phyloP scores from a whole-genome alignment of 1,140 invertebrate genomes.

The Wasmannia auropunctata region DNA sequence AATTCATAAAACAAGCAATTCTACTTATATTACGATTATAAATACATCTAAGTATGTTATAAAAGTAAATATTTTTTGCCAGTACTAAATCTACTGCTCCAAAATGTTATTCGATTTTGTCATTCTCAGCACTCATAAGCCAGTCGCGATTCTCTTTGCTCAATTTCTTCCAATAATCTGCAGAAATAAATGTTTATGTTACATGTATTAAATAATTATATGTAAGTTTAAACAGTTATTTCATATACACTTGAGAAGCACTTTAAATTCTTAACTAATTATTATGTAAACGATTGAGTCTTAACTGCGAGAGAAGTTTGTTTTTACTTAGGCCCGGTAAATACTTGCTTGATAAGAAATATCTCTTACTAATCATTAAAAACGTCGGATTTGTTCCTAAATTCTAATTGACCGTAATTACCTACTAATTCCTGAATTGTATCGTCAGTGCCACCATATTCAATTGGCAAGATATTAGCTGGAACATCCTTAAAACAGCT shows the following conservation, averaged over 20 bases:
- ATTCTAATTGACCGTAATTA: background rate
- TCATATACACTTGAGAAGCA: too few relatives aligned
- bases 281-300: too few relatives aligned
- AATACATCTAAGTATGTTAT: conserved; percentile 75
- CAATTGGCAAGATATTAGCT: background rate
- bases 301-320: background rate
- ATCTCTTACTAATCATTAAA: background rate
- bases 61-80: background rate
- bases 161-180: conserved; percentile 86
- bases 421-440: background rate
- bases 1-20: conserved; percentile 66
- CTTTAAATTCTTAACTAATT: too few relatives aligned
- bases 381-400: background rate
- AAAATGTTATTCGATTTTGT: background rate
- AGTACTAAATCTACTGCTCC: background rate
- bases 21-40: background rate
- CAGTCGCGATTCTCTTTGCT: conserved; percentile 85
- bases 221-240: too few relatives aligned
- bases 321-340: background rate
- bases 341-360: background rate
- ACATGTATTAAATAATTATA: too few relatives aligned
- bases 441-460: background rate
- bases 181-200: conserved; percentile 70
- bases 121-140: conserved; percentile 86
- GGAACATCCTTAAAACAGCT: background rate